Conservation (phyloP, 2,888 invertebrate genomes). For the Cetonia aurata region DNA sequence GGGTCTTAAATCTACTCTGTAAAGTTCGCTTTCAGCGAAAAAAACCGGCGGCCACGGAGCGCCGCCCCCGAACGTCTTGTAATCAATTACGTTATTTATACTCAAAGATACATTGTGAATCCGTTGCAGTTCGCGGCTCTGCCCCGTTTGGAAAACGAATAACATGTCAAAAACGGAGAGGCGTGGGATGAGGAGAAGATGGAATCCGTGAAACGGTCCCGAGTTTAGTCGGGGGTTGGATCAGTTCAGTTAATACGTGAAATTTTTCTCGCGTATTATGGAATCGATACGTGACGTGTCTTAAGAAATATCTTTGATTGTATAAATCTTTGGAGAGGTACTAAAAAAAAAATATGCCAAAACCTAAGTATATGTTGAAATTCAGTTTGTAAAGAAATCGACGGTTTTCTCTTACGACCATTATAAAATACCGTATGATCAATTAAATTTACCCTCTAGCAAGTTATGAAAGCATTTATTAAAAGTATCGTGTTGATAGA, state of each 20-base stretch:
- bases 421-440: no score
- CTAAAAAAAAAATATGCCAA: not conserved
- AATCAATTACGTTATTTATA: slow-evolving; percentile 55
- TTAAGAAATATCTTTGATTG: not conserved
- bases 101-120: slow-evolving; percentile 42
- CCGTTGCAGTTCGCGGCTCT: slow-evolving; percentile 33
- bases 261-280: slow-evolving; percentile 14
- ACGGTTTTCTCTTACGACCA: no score
- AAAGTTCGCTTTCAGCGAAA: slow-evolving; percentile 51
- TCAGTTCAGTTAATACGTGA: slow-evolving; percentile 5
- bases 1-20: slow-evolving; percentile 55
- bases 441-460: no score
- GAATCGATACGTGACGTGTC: slow-evolving; percentile 20
- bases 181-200: slow-evolving; percentile 15
- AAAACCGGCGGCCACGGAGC: slow-evolving; percentile 35
- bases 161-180: slow-evolving; percentile 30
- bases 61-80: slow-evolving; percentile 41
- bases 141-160: slow-evolving; percentile 19
- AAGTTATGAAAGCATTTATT: no score
- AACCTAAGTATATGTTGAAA: not conserved
- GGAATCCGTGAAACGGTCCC: slow-evolving; percentile 15
- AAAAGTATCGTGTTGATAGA: no score
- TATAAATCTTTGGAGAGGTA: not conserved
- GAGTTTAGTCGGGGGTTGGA: slow-evolving; percentile 14
- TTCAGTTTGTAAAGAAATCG: not conserved